phyloP scores from a whole-genome alignment of 1,140 invertebrate genomes.

The Sweltsa coloradensis region DNA sequence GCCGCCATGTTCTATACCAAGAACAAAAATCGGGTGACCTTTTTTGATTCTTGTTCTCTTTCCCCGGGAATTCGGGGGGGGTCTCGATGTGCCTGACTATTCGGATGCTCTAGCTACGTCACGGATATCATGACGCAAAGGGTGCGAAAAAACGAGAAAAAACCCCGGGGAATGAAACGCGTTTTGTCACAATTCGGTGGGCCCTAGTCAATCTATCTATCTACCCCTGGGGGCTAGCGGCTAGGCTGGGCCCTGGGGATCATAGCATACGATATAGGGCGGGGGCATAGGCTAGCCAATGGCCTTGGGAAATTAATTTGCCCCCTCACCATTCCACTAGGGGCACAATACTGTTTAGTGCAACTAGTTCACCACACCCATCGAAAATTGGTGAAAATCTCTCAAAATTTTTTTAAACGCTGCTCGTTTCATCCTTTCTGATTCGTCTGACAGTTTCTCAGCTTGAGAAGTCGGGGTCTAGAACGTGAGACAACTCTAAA shows the following conservation, averaged over 20 bases:
- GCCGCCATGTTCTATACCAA: too few relatives aligned
- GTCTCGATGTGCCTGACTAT: too few relatives aligned
- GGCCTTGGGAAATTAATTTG: not conserved
- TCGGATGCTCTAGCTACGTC: too few relatives aligned
- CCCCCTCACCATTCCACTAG: slow-evolving; percentile 62
- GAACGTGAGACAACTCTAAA: too few relatives aligned
- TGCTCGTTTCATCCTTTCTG: slow-evolving; percentile 60
- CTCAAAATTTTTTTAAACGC: slow-evolving; percentile 78
- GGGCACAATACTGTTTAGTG: slow-evolving; percentile 76
- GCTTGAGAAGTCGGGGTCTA: too few relatives aligned
- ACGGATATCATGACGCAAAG: too few relatives aligned
- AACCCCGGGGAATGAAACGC: not conserved
- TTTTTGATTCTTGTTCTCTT: too few relatives aligned
- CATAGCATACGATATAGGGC: not conserved
- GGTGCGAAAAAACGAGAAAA: not conserved
- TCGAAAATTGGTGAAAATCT: slow-evolving; percentile 87
- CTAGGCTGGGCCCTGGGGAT: not conserved
- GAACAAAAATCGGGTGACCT: too few relatives aligned
- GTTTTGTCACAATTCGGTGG: not conserved
- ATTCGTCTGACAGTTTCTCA: too few relatives aligned
- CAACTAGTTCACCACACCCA: slow-evolving; percentile 80
- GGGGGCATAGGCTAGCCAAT: not conserved
- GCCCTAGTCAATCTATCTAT: not conserved
- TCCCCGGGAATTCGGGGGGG: too few relatives aligned
- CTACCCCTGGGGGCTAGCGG: not conserved